phyloP scores from a whole-genome alignment of 2,888 invertebrate species.

The Dryadula phaetusa region DNA sequence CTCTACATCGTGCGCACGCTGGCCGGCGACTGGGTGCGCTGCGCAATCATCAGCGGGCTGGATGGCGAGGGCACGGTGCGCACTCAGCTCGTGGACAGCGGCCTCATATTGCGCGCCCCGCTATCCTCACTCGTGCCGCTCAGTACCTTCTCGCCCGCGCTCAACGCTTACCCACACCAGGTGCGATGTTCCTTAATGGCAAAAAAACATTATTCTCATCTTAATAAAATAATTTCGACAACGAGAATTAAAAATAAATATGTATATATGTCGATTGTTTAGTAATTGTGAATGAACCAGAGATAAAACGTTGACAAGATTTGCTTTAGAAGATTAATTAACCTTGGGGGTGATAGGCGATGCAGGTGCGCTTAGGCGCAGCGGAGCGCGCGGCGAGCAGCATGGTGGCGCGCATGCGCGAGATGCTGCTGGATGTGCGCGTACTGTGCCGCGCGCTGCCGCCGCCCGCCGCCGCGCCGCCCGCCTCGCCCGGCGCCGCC shows the following conservation, averaged over 20 bases:
- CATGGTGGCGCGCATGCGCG: slow-evolving; percentile 84
- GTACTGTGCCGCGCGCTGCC: slow-evolving; percentile 74
- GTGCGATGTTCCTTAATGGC: slow-evolving; percentile 62
- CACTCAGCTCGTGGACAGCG: slow-evolving; percentile 78
- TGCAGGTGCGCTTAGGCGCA: slow-evolving; percentile 83
- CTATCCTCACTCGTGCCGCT: slow-evolving; percentile 77
- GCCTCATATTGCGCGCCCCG: slow-evolving; percentile 75
- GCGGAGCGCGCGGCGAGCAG: slow-evolving; percentile 79
- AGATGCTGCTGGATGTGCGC: slow-evolving; percentile 81
- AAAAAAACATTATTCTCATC: no score
- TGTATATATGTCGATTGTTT: background rate
- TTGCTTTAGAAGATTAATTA: background rate
- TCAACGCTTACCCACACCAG: slow-evolving; percentile 84
- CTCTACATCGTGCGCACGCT: slow-evolving; percentile 80
- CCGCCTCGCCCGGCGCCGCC: slow-evolving; percentile 61
- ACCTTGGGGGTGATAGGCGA: slow-evolving; percentile 65
- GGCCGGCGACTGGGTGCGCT: slow-evolving; percentile 80
- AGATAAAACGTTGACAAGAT: no score
- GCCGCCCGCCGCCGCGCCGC: slow-evolving; percentile 51
- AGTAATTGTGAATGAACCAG: no score
- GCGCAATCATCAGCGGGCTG: slow-evolving; percentile 73
- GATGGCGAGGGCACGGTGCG: slow-evolving; percentile 78
- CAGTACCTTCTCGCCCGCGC: slow-evolving; percentile 78
- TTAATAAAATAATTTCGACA: no score
- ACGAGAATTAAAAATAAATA: no score